Evolutionary conservation across 1,140 invertebrate genomes (phyloP), one percentile per base, ranked within the genome.

Genomic region (Dryas iulia): DNA sequence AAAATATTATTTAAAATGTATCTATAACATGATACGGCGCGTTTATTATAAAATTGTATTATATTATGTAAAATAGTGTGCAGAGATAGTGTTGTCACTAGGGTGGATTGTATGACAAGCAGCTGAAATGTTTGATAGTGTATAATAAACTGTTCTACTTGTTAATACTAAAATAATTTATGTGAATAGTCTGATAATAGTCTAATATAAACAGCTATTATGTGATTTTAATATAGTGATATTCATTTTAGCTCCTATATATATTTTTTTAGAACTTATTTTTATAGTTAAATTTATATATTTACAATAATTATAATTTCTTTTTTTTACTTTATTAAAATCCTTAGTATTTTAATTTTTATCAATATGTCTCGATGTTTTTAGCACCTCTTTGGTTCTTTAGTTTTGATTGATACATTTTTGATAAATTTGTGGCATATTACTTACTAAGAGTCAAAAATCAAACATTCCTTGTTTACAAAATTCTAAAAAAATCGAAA

Each of bases 141-240:
- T 23, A 53, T 28, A 25, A 18, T 11, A 62, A 30, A 18, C n/a
- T 21, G 26, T 52, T 62, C 35, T 47, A 52, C 5, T 62, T 68
- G 35, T 18, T 52, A 63, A 69, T 58, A 63, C 39, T 63, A 63
- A 63, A 69, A 63, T 63, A 62, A 39, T 58, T 71, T 58, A 70
- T 65, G 23, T 61, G 31, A 67, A 56, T 64, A 60, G 63, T 66
- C 54, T 66, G 63, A 66, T 66, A 52, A 56, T 65, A 59, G 35
- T 59, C 54, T 65, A 59, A 64, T 64, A 53, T 30, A 59, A 53
- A 64, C 54, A 69, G 35, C 39, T 60, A 59, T 57, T 70, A 58
- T 59, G 65, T 64, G 64, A 68, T 67, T 67, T 67, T 31, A 60
- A 35, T 21, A 54, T 67, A 67, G 66, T 67, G 65, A 60, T 67